Base-by-base conservation (phyloP, 2,888 invertebrate species). In the Muscina levida region DNA sequence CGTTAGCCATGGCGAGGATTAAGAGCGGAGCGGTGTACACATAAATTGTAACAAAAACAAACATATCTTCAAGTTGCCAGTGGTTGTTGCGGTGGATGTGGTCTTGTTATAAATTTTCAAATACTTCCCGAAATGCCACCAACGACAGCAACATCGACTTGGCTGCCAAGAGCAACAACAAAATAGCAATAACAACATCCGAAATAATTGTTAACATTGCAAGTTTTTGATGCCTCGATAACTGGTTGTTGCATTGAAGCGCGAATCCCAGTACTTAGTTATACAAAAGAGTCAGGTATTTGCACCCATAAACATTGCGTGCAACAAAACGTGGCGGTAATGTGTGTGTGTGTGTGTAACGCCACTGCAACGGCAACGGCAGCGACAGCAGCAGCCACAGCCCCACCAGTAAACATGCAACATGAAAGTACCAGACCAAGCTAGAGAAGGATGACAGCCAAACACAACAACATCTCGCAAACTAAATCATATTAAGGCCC, bases 291-390 rank as follows among this genome's bases (percentile, higher is more conserved):
- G 39, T 39, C 80, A 87, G 85, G 85, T 87, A 84, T 82, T 85
- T 87, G 84, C 85, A 86, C 86, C 84, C 83, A 83, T 59, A 81
- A 62, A 73, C 59, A 31, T 76, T 82, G 81, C 72, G 79, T 75
- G 81, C 80, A 71, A 72, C 39, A 44, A 80, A 82, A 78, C 76
- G 75, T 76, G 46, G 74, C 44, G 72, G 62, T 65, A 72, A 79
- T 51, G 46, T 42, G 53, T 72, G 74, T 51, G 72, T 62, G 56
- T 67, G 76, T 51, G 46, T 42, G 53, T 72, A 37, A 22, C 44
- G 51, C 67, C 44, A 37, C 53, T 13, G 37, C 24, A n/a, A n/a
- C 19, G 42, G 44, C 62, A 62, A 51, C 44, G 56, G 42, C 62
- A 57, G 57, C n/a, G 24, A 57, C 48, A 68, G 22, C 22, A 24